Evolutionary conservation across 2,113 vertebrate species (phyloP).

Genomic region (Muscicapa adusta): DNA sequence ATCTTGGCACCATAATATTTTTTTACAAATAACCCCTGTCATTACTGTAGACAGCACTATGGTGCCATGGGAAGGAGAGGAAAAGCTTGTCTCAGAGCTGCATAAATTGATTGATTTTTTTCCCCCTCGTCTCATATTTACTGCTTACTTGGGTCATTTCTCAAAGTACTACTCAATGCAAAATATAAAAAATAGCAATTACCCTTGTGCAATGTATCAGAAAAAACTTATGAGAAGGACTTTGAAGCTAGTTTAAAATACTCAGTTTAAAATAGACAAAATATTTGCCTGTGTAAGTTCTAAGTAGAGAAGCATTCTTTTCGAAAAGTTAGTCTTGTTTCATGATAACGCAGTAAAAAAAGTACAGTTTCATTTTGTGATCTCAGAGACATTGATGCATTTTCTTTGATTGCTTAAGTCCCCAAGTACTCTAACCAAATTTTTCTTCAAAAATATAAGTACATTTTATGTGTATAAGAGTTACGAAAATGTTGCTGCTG

Average conservation of each 20-base stretch:
- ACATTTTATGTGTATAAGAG: neutral
- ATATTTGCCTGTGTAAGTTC: neutral
- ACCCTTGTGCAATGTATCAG: neutral
- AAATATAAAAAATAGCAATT: neutral
- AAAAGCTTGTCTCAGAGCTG: neutral
- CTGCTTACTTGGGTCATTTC: neutral
- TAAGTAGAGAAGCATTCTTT: neutral
- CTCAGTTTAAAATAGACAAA: neutral
- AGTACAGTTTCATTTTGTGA: neutral
- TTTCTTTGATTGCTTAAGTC: neutral
- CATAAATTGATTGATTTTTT: neutral
- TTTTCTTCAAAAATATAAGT: neutral
- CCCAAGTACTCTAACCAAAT: neutral
- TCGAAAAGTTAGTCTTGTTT: neutral
- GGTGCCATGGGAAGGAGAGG: neutral
- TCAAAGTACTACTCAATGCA: neutral
- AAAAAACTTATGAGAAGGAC: neutral
- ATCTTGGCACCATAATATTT: neutral
- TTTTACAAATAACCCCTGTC: neutral
- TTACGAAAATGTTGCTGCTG: neutral
- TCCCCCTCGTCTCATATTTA: neutral
- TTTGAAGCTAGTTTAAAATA: neutral
- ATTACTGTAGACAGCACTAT: neutral
- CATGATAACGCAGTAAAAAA: neutral
- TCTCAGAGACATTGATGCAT: neutral